A percentile compares a stretch with the other conserved stretches of the same genome.
These are phyloP conservation scores for Drosophila punjabiensis DNA, from an alignment of 1,140 invertebrate species.

Conservation along the genomic window DNA sequence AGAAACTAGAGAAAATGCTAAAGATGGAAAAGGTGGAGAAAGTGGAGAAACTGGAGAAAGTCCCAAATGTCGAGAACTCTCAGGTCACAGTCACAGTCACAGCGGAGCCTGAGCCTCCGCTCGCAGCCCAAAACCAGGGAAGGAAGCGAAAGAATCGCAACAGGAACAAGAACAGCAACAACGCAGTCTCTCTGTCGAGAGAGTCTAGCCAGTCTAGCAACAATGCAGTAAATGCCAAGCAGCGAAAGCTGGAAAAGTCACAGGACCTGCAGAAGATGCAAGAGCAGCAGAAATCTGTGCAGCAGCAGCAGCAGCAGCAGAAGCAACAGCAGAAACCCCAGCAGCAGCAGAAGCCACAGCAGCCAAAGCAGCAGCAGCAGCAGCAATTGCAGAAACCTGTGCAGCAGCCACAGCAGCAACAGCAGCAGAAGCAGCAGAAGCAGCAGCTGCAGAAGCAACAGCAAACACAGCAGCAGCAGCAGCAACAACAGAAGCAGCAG, in stretches of 20 bases:
- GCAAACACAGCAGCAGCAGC: background rate
- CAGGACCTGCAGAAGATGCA: background rate
- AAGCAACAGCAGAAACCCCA: background rate
- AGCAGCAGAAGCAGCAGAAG: background rate
- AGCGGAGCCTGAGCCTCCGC: background rate
- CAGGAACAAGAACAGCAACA: conserved; percentile 3
- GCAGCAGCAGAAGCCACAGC: background rate
- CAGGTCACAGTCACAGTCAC: background rate
- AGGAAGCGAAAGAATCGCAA: conserved; percentile 15
- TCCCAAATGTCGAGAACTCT: background rate
- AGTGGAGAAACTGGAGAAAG: background rate
- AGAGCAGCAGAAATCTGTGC: background rate
- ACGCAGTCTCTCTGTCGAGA: background rate
- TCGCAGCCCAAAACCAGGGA: background rate
- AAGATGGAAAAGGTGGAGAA: background rate
- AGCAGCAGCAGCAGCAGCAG: background rate
- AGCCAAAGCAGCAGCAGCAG: background rate
- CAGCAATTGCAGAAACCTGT: background rate
- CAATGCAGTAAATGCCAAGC: background rate
- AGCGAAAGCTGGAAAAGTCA: background rate
- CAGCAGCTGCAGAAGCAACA: background rate
- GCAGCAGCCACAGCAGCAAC: background rate
- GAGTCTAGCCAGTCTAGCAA: background rate
- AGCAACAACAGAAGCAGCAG: background rate
- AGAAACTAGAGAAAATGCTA: too few species aligned